Evolutionary conservation across 1,140 invertebrate genomes (phyloP), one percentile per base, ranked within the genome.

Genomic region (Lucilia sericata): DNA sequence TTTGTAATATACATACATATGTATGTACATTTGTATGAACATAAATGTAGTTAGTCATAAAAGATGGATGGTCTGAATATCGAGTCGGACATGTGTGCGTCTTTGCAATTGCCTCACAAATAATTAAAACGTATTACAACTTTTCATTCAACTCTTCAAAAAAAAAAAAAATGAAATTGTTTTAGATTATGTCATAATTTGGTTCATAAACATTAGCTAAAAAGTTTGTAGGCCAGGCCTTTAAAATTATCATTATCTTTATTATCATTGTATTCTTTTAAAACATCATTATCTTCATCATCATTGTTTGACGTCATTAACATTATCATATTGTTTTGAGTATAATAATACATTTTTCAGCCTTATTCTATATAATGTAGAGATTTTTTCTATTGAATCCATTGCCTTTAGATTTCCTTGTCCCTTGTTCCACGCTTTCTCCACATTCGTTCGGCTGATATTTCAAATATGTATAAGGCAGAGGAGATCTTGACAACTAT

Each of bases 161-260:
- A 30, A 30, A 30, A 30, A 30, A 30, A 30, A 30, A 30, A 30
- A 25, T 70, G 65, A 70, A 70, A 70, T 70, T 70, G 21, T 70
- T 70, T 19, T 70, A n/a, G n/a, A 70, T 70, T 70, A 21, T 70
- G 65, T 70, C 65, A 70, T 70, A 70, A 70, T 70, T 70, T 70
- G 65, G 65, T 70, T 70, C 65, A 70, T n/a, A 70, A n/a, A 12
- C 65, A 70, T 70, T 70, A 70, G 65, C 65, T 7, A 70, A 70
- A 30, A 60, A 70, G 10, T 70, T 70, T 70, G 65, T 70, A 70
- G 65, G 65, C 65, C 65, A 70, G 65, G n/a, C 65, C 55, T 60
- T n/a, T n/a, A 70, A n/a, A 70, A 19, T 12, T 70, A 70, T 7
- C 2, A n/a, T 70, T n/a, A 21, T 70, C 65, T 5, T 70, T n/a